Percentiles rank a stretch among this genome's conserved stretches.
These are phyloP conservation scores for Threskiornis aethiopicus DNA, from an alignment of 2,797 vertebrate genomes.

Conservation along the genomic window DNA sequence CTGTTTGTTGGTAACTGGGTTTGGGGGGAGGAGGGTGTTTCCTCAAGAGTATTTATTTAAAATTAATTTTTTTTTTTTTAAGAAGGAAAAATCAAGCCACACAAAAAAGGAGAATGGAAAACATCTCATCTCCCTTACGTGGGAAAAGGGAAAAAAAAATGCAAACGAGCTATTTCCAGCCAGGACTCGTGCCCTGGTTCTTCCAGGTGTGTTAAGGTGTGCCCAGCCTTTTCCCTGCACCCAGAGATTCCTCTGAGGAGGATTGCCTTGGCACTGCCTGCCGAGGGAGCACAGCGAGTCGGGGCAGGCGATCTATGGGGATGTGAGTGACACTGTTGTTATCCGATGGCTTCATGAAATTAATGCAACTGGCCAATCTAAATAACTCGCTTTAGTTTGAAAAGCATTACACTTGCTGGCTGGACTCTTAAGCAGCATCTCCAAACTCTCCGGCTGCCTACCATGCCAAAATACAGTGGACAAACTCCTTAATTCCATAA, in stretches of 20 bases:
- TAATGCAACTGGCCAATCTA: neutral
- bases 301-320: rapidly evolving
- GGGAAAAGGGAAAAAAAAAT: neutral
- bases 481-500: neutral
- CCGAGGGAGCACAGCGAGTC: neutral
- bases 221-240: neutral
- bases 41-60: neutral
- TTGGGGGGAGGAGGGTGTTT: conserved; percentile 9
- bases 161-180: neutral
- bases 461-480: neutral
- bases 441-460: neutral
- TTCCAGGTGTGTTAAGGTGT: conserved; percentile 15
- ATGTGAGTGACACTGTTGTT: neutral
- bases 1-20: conserved; percentile 60
- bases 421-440: neutral
- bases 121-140: neutral
- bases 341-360: neutral
- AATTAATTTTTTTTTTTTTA: conserved; percentile 9
- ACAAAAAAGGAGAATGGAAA: conserved; percentile 3
- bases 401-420: neutral
- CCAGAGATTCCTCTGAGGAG: neutral
- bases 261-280: neutral
- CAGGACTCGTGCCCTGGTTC: neutral
- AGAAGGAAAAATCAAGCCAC: neutral
- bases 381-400: neutral